phyloP scores from a whole-genome alignment of 37 sponge, comb jelly and placozoan genomes.

The Ianthella basta region DNA sequence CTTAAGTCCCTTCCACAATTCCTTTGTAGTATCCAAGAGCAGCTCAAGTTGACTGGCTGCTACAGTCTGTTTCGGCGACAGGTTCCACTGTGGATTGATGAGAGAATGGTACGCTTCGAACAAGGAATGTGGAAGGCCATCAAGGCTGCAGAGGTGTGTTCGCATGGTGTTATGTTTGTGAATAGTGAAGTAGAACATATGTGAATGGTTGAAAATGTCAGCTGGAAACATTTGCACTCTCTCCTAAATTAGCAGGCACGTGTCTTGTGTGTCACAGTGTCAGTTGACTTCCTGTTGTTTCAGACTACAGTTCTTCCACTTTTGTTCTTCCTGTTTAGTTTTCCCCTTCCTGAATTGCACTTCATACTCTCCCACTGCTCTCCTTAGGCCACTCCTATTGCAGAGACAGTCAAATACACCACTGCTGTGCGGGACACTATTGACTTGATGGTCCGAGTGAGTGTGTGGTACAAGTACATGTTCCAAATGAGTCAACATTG shows the following conservation, averaged over 20 bases:
- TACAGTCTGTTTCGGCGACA: not conserved
- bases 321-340: too few relatives aligned
- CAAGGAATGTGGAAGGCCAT: constrained; percentile 35
- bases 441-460: constrained; percentile 12
- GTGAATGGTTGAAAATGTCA: too few relatives aligned
- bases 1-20: too few relatives aligned
- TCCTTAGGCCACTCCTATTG: not conserved
- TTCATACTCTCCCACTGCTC: not conserved
- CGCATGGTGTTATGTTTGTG: too few relatives aligned
- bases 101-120: constrained; percentile 1
- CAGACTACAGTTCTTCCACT: too few relatives aligned
- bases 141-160: constrained; percentile 25
- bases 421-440: constrained; percentile 30
- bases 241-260: too few relatives aligned
- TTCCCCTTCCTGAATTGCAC: not conserved
- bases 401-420: constrained; percentile 13
- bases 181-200: too few relatives aligned
- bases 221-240: too few relatives aligned
- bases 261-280: too few relatives aligned
- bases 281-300: too few relatives aligned
- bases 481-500: too few relatives aligned
- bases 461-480: not conserved
- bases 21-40: not conserved
- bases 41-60: not conserved
- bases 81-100: constrained; percentile 5